A percentile compares a stretch with the other conserved stretches of the same genome.
These are phyloP conservation scores for Anoplolepis gracilipes DNA, from an alignment of 1,140 invertebrate species.

Conservation along the genomic window DNA sequence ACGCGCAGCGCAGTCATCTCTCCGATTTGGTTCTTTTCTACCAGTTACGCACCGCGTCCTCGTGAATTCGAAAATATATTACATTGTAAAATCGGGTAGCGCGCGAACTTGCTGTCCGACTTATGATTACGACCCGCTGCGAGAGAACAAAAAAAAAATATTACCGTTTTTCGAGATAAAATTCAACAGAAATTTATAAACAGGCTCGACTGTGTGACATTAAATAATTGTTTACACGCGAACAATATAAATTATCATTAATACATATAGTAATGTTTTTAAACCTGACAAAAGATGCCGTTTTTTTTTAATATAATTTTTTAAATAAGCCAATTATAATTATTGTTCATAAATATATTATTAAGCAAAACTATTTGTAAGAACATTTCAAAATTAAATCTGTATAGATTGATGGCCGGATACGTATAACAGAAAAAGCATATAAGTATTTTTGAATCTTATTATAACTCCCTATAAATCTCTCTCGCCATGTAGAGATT, in stretches of 20 bases:
- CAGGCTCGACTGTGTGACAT: neutral
- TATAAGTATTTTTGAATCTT: neutral
- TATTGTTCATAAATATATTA: neutral
- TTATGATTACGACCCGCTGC: slow-evolving; percentile 20
- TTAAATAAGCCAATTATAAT: neutral
- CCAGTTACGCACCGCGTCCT: slow-evolving; percentile 6
- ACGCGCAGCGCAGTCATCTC: neutral
- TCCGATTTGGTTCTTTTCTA: neutral
- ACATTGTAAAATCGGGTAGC: slow-evolving; percentile 50
- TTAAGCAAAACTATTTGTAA: neutral
- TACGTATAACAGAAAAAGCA: neutral
- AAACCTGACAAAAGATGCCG: neutral
- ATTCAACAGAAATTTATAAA: slow-evolving; percentile 28
- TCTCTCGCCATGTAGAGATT: neutral
- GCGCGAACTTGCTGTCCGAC: neutral
- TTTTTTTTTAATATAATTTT: neutral
- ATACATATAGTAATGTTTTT: neutral
- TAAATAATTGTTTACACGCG: neutral
- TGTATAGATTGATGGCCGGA: neutral
- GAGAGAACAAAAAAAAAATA: slow-evolving; percentile 25
- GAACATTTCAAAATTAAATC: neutral
- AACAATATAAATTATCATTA: neutral
- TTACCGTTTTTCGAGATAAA: neutral
- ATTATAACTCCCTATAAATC: neutral
- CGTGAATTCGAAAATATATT: slow-evolving; percentile 64